Evolutionary conservation across 2,888 invertebrate genomes (phyloP).

Genomic region (Crossocerus cetratus): DNA sequence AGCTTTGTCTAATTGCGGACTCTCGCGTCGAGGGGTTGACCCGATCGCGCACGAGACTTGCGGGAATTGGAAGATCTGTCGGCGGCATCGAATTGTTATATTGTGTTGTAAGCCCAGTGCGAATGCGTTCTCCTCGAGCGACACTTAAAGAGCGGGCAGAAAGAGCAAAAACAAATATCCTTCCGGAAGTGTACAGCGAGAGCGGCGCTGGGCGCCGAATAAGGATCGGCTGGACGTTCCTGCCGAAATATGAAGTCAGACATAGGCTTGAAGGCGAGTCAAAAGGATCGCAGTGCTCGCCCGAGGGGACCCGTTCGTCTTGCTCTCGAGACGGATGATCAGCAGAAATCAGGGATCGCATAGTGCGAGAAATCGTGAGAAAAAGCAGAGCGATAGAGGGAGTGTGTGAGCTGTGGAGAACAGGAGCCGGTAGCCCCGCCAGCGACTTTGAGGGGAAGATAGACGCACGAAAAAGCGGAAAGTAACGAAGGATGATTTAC

Average conservation of each 20-base stretch:
- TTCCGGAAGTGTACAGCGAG: not conserved
- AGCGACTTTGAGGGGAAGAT: slow-evolving; percentile 71
- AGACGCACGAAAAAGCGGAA: slow-evolving; percentile 66
- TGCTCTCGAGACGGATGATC: not conserved
- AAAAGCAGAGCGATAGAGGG: not conserved
- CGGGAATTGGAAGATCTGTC: not conserved
- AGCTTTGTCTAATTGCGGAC: not conserved
- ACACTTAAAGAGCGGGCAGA: too few relatives aligned
- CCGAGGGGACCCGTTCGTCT: not conserved
- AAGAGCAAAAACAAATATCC: too few relatives aligned
- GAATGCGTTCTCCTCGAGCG: slow-evolving; percentile 9
- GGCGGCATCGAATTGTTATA: slow-evolving; percentile 35
- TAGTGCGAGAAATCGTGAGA: not conserved
- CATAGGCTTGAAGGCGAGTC: not conserved
- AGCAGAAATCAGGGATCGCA: not conserved
- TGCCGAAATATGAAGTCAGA: not conserved
- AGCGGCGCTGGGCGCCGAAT: slow-evolving; percentile 62
- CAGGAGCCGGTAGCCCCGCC: slow-evolving; percentile 59
- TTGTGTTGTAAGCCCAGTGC: slow-evolving; percentile 6
- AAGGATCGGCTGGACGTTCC: slow-evolving; percentile 13
- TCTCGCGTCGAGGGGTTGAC: not conserved
- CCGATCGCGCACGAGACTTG: slow-evolving; percentile 10
- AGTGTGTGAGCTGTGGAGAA: slow-evolving; percentile 4
- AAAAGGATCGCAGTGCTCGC: slow-evolving; percentile 8
- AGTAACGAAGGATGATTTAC: slow-evolving; percentile 58